Percentiles rank a stretch among this genome's conserved stretches.
Evolutionary conservation across 2,797 vertebrate genomes (phyloP).

Genomic region (Hippopotamyrus pictus): DNA sequence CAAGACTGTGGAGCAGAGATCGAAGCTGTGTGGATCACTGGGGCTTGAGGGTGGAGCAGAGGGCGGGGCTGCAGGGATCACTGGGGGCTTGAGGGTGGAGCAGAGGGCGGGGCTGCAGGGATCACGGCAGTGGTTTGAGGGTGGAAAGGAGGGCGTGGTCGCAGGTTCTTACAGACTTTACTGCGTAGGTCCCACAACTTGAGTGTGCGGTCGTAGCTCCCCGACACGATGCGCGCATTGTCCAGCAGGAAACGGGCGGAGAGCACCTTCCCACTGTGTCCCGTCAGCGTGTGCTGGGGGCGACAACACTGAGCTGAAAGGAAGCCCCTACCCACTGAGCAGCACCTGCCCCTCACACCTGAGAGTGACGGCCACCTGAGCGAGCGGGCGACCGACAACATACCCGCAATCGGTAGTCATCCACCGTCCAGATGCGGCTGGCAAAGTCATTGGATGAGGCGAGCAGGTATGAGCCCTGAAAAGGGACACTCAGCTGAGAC

Average conservation of each 20-base stretch:
- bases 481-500: not conserved
- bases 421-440: conserved; percentile 94
- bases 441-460: conserved; percentile 96
- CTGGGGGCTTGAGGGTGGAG: not conserved
- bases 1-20: not conserved
- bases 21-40: not conserved
- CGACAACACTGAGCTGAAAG: not conserved
- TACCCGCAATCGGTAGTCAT: conserved; percentile 88
- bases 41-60: not conserved
- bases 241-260: conserved; percentile 91
- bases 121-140: not conserved
- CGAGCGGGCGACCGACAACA: conserved; percentile 41
- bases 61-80: not conserved
- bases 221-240: conserved; percentile 89
- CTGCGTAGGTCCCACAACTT: conserved; percentile 98
- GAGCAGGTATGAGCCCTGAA: conserved; percentile 83
- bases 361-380: not conserved
- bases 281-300: conserved; percentile 85
- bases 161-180: conserved; percentile 85
- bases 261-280: conserved; percentile 93
- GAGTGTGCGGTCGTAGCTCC: conserved; percentile 92
- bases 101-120: not conserved
- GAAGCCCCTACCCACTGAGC: not conserved
- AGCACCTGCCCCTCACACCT: not conserved
- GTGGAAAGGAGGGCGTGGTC: not conserved